Evolutionary conservation across 2,888 invertebrate genomes (phyloP).

Genomic region (Agriopis marginaria): DNA sequence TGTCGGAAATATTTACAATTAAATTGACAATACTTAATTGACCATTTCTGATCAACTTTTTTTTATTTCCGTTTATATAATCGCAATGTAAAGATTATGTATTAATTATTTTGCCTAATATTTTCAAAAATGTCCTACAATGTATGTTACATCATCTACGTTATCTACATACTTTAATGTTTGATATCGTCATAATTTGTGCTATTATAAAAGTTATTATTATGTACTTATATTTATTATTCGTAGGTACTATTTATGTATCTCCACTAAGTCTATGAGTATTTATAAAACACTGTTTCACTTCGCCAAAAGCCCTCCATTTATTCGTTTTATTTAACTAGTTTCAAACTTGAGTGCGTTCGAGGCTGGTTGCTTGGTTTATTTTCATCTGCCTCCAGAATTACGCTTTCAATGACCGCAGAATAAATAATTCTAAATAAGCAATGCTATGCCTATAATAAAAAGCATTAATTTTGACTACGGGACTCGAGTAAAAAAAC

Average conservation of each 20-base stretch:
- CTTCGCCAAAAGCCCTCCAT: conserved; percentile 40
- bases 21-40: conserved; percentile 53
- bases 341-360: background rate
- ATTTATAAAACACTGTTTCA: conserved; percentile 73
- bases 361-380: too few relatives aligned
- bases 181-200: conserved; percentile 28
- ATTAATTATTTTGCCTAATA: background rate
- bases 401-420: too few relatives aligned
- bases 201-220: conserved; percentile 28
- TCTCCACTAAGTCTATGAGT: conserved; percentile 75
- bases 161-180: conserved; percentile 18
- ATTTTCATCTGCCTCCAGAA: too few relatives aligned
- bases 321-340: conserved; percentile 30
- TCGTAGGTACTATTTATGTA: conserved; percentile 52
- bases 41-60: conserved; percentile 59
- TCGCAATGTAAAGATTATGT: background rate
- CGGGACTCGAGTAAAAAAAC: background rate
- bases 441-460: too few relatives aligned
- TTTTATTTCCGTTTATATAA: background rate
- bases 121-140: conserved; percentile 1
- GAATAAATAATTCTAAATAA: too few relatives aligned
- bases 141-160: conserved; percentile 4
- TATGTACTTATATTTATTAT: conserved; percentile 44
- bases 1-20: conserved; percentile 28
- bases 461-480: too few relatives aligned